A percentile compares a stretch with the other conserved stretches of the same genome.
phyloP scores from a whole-genome alignment of 92 coral and sea anemone genomes.

The Bergia sp. region DNA sequence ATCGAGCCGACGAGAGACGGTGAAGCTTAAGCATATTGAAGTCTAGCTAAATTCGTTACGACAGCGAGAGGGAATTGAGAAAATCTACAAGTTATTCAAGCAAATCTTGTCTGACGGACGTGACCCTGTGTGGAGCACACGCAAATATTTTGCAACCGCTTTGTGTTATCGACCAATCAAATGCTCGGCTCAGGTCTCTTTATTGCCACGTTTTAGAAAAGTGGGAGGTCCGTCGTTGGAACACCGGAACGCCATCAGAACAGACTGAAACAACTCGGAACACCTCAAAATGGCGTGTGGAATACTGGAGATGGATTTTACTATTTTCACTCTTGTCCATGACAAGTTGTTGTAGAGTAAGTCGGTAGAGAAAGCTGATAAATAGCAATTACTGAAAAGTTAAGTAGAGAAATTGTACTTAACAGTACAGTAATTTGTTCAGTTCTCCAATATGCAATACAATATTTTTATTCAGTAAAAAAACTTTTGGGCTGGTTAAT shows the following conservation, averaged over 20 bases:
- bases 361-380: too few species aligned
- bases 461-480: neutral
- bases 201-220: neutral
- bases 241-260: neutral
- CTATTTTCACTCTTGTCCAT: neutral
- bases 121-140: conserved; percentile 3
- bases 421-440: neutral
- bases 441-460: neutral
- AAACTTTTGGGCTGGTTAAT: too few species aligned
- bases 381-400: too few species aligned
- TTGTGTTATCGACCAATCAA: conserved; percentile 17
- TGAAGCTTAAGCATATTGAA: conserved; percentile 47
- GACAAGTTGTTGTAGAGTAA: neutral
- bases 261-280: neutral
- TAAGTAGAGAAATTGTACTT: neutral
- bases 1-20: conserved; percentile 51
- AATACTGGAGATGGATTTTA: neutral
- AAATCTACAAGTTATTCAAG: neutral
- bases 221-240: neutral
- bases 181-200: conserved; percentile 31
- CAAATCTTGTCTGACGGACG: neutral
- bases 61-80: neutral
- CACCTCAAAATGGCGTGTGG: neutral
- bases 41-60: conserved; percentile 4
- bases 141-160: conserved; percentile 27